phyloP scores from a whole-genome alignment of 2,113 vertebrate genomes.

The Pluvialis apricaria region DNA sequence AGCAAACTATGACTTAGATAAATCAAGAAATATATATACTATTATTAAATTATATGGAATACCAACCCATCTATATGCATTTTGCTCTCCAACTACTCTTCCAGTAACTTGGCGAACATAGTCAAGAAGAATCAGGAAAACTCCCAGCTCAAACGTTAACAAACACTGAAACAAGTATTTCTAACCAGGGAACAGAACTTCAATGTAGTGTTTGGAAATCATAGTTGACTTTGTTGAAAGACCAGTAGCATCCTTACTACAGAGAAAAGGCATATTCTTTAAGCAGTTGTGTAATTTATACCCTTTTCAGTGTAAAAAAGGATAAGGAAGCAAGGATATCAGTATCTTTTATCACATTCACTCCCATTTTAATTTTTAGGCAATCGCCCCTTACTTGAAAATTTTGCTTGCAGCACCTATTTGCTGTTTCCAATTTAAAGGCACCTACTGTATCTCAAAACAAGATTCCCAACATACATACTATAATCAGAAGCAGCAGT shows the following conservation, averaged over 20 bases:
- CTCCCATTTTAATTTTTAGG: not conserved
- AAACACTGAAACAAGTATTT: too few species aligned
- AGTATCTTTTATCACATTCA: not conserved
- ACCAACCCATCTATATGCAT: not conserved
- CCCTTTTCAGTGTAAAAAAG: not conserved
- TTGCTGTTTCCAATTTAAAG: not conserved
- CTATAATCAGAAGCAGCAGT: not conserved
- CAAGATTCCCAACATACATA: not conserved
- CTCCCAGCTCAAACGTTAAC: not conserved
- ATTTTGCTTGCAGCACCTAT: not conserved
- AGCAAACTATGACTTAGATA: not conserved
- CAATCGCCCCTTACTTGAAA: not conserved
- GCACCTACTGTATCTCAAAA: not conserved
- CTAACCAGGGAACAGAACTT: not conserved
- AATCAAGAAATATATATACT: not conserved
- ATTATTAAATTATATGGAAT: not conserved
- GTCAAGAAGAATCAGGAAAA: not conserved
- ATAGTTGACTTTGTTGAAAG: not conserved
- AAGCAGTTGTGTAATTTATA: not conserved
- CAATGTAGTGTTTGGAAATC: not conserved
- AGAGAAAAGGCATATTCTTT: not conserved
- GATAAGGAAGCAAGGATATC: not conserved
- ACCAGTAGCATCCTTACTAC: not conserved
- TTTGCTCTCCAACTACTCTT: not conserved
- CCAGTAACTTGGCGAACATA: not conserved